A percentile compares a stretch with the other conserved stretches of the same genome.
phyloP scores from a whole-genome alignment of 2,888 invertebrate species.

The Sphinx pinastri region DNA sequence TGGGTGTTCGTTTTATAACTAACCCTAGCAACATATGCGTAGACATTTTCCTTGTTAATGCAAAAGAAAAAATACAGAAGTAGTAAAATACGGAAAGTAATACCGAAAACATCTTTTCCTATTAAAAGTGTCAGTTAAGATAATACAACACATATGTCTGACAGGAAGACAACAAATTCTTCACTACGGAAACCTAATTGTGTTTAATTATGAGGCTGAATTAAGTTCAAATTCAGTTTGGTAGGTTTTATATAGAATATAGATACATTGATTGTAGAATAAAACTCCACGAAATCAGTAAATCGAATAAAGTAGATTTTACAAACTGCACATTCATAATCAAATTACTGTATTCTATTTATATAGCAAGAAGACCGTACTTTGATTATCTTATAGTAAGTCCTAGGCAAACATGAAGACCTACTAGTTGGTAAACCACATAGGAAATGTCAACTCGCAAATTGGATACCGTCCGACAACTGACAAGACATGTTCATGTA shows the following conservation, averaged over 20 bases:
- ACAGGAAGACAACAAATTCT: no score
- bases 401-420: conserved; percentile 8
- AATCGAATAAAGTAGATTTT: background rate
- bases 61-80: no score
- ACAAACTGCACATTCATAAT: background rate
- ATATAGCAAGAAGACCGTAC: background rate
- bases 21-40: background rate
- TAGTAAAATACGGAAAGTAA: no score
- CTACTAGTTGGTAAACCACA: conserved; percentile 9
- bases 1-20: background rate
- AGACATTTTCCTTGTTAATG: background rate
- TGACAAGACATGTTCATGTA: background rate
- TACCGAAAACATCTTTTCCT: no score
- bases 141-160: no score
- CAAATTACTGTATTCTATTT: conserved; percentile 6
- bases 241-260: no score
- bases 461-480: conserved; percentile 8
- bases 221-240: no score
- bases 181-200: no score
- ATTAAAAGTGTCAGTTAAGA: no score
- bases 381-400: conserved; percentile 10
- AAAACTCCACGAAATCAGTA: no score
- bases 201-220: no score
- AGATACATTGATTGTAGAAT: no score
- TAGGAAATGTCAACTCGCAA: conserved; percentile 5